A percentile compares a stretch with the other conserved stretches of the same genome.
These are phyloP conservation scores for Diarsia mendica DNA, from an alignment of 2,888 invertebrate genomes.

Conservation along the genomic window DNA sequence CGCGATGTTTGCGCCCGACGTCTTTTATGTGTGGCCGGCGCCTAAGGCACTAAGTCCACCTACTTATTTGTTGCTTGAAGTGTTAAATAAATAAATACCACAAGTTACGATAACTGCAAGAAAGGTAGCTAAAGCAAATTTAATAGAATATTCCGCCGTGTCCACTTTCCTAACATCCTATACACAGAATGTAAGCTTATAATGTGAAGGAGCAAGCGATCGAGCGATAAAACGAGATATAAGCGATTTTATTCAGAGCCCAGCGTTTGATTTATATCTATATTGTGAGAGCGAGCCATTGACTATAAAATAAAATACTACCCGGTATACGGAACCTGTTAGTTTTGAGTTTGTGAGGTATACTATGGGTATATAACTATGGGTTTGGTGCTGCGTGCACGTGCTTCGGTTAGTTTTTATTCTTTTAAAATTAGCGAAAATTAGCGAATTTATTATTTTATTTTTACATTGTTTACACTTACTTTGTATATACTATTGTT, in stretches of 20 bases:
- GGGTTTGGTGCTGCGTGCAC: not conserved
- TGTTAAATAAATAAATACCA: no score
- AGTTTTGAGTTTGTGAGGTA: slow-evolving; percentile 36
- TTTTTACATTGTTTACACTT: no score
- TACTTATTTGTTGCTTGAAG: no score
- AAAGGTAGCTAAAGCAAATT: no score
- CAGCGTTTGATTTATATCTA: slow-evolving; percentile 86
- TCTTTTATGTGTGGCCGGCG: no score
- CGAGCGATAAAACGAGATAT: slow-evolving; percentile 81
- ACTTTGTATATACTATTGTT: no score
- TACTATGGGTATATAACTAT: no score
- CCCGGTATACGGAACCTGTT: slow-evolving; percentile 55
- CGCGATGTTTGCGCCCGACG: no score
- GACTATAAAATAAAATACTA: slow-evolving; percentile 63
- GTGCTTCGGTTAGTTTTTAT: not conserved
- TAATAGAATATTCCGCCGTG: not conserved
- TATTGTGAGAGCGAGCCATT: slow-evolving; percentile 79
- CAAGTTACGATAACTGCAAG: no score
- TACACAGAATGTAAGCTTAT: slow-evolving; percentile 69
- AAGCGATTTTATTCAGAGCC: slow-evolving; percentile 86
- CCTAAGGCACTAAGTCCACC: no score
- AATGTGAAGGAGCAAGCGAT: slow-evolving; percentile 82
- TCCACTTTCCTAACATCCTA: slow-evolving; percentile 59
- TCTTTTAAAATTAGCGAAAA: no score
- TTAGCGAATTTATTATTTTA: no score